These are phyloP conservation scores for Aphidius colemani DNA, from an alignment of 2,888 invertebrate species.

Conservation along the genomic window DNA sequence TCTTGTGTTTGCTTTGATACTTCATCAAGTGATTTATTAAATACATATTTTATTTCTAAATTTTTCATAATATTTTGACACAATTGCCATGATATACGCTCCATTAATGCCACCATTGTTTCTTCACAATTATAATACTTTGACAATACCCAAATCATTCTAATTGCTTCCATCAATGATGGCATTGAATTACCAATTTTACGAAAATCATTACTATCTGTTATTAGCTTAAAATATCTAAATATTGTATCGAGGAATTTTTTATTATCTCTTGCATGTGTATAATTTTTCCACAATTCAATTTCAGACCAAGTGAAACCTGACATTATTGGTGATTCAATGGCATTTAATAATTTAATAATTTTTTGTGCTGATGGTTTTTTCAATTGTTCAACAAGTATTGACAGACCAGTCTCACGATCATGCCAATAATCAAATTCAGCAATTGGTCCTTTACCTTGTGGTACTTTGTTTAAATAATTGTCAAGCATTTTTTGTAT, in stretches of 20 bases:
- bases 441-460: constrained; percentile 79
- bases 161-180: constrained; percentile 79
- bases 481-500: constrained; percentile 62
- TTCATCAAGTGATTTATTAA: constrained; percentile 66
- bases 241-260: constrained; percentile 77
- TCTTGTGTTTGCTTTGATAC: constrained; percentile 64
- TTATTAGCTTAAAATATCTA: constrained; percentile 76
- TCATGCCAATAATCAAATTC: constrained; percentile 88
- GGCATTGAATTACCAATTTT: constrained; percentile 76
- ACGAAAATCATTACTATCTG: constrained; percentile 72
- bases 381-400: constrained; percentile 81
- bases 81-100: constrained; percentile 82
- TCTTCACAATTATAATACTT: constrained; percentile 83
- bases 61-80: constrained; percentile 75
- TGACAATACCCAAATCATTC: constrained; percentile 91
- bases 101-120: constrained; percentile 82
- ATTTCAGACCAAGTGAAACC: constrained; percentile 67
- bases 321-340: constrained; percentile 64
- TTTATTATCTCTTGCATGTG: constrained; percentile 77
- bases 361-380: constrained; percentile 71
- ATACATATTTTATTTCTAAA: constrained; percentile 74
- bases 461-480: constrained; percentile 60
- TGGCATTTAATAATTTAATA: constrained; percentile 64
- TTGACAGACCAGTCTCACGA: constrained; percentile 76
- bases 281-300: constrained; percentile 70